Base-by-base conservation (phyloP, 2,113 vertebrate genomes). In the Ammodytes dubius region DNA sequence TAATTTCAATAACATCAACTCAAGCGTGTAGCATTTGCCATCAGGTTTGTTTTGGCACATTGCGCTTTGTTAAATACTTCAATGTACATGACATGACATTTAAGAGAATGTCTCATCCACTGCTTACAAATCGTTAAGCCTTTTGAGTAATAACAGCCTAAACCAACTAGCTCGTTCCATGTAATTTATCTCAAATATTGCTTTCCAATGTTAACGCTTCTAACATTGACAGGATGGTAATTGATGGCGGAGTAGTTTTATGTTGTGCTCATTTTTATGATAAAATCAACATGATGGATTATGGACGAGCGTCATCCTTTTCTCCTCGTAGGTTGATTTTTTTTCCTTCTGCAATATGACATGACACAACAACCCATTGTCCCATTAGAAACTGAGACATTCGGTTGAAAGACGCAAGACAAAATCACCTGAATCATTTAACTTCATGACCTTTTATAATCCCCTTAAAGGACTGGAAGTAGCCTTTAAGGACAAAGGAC, bases 61-160 rank as follows among this genome's bases (percentile, higher is more conserved):
- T 43, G 59, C 9, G 11, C 61, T 79, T 74, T 67, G 77, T 72
- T 7, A 17, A 77, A 77, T 40, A 70, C 60, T 52, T 52, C 49
- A 80, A 66, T 8, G 3, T 35, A 69, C 43, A 82, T 45, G 8
- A 78, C 59, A 27, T 72, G 74, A 79, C 84, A 86, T 88, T 79
- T 79, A 45, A 86, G 79, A 87, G 56, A 61, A 17, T 59, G 52
- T 70, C 35, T 47, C 49, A 76, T 86, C 74, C 64, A 74, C 47
- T 52, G 35, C 45, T 42, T 61, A 66, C 66, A 35, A 83, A 75
- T 83, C 67, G 79, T 77, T 56, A 70, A 76, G 56, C 64, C 53
- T 5, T 19, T 42, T 79, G 66, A 81, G 47, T 74, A 84, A 82
- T 50, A 79, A 54, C 46, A 83, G 70, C 46, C 61, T 58, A 49